Evolutionary conservation across 2,888 invertebrate genomes (phyloP).

Genomic region (Thelaira solivaga): DNA sequence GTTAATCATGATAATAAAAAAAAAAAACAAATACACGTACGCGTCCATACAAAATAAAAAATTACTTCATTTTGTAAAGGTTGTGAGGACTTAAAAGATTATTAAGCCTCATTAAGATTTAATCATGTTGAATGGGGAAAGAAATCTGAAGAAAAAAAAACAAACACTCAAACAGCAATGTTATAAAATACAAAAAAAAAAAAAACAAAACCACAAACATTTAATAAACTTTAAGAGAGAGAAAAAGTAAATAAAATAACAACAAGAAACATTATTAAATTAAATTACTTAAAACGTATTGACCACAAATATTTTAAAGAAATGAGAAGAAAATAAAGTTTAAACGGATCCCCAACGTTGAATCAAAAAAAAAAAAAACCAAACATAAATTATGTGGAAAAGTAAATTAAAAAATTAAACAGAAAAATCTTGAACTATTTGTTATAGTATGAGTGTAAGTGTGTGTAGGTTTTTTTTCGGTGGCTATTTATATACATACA

Average conservation of each 20-base stretch:
- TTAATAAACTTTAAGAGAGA: slow-evolving; percentile 18
- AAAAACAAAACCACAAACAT: slow-evolving; percentile 29
- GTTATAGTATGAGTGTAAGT: no score
- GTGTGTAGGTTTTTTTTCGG: not conserved
- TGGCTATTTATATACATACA: not conserved
- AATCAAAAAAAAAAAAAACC: not conserved
- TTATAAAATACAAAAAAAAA: slow-evolving; percentile 24
- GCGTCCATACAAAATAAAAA: slow-evolving; percentile 34
- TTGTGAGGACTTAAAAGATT: slow-evolving; percentile 64
- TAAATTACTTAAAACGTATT: not conserved
- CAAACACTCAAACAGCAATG: slow-evolving; percentile 5
- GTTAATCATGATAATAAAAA: slow-evolving; percentile 27
- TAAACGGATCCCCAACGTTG: slow-evolving; percentile 42
- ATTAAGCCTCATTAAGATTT: slow-evolving; percentile 72
- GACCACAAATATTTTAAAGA: slow-evolving; percentile 6
- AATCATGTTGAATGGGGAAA: slow-evolving; percentile 64
- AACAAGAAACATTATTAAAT: not conserved
- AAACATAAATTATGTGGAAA: slow-evolving; percentile 16
- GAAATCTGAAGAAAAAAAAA: not conserved
- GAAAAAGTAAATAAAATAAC: no score
- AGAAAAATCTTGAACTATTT: slow-evolving; percentile 19
- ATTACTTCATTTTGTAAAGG: slow-evolving; percentile 51
- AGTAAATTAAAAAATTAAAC: slow-evolving; percentile 15
- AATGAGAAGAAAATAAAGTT: not conserved
- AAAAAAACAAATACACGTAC: slow-evolving; percentile 9